Evolutionary conservation across 1,140 invertebrate species (phyloP), one percentile per base, ranked within the genome.

Genomic region (Lamellibrachia luymesi): DNA sequence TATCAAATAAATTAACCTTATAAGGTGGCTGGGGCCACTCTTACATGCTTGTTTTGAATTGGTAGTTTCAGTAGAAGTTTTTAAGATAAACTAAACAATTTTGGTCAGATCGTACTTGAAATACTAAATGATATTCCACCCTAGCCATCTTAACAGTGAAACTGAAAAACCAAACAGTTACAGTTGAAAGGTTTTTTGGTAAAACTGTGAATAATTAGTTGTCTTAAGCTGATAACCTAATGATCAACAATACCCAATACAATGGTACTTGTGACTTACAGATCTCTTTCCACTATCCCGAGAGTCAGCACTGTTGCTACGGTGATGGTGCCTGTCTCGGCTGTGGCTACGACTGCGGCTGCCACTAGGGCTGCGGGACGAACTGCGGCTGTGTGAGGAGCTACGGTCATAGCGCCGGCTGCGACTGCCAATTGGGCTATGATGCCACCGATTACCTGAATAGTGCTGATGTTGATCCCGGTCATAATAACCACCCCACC

Each of bases 271-370:
- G 5, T 22, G 64, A 80, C 64, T 80, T 80, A 80, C 64, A 10
- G 64, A 80, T 80, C 64, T 10, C 64, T 80, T 80, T 80, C 64
- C 64, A 80, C 64, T 80, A 22, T 80, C 64, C 7, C 64, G 64
- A 22, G 64, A 80, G 64, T 80, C 64, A 0, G 64, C 64, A 49
- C 90, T 91, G 90, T 91, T 49, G 38, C 50, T 91, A 50, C 90
- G 90, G 8, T 91, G 49, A 50, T 91, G 49, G 27, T 91, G 50
- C 50, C 49, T 92, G 27, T 93, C 93, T 51, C 56, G 51, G 91
- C 93, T 93, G n/a, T 51, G 49, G 27, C 93, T 93, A n/a, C 90
- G 91, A 80, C 93, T 93, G 22, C 93, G 90, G 27, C 90, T 91
- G 10, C 90, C 50, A 49, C 93, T 93, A 80, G 49, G 64, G 17